phyloP scores from a whole-genome alignment of 2,113 vertebrate genomes.

The Paradisaea rubra region DNA sequence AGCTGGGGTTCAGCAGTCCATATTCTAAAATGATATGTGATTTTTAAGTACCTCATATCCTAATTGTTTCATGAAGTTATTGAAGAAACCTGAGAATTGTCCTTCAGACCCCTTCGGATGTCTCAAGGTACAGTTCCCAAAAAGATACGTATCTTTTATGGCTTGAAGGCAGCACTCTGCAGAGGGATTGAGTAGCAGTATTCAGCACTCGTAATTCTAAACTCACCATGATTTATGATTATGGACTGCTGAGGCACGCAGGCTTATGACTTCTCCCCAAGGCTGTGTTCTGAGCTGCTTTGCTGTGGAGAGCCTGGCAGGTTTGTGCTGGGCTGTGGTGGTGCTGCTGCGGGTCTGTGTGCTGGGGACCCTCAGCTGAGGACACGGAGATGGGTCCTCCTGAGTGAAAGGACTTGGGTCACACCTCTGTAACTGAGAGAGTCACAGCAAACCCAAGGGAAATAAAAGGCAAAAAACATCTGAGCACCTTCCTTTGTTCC shows the following conservation, averaged over 20 bases:
- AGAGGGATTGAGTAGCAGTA: background rate
- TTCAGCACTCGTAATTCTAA: background rate
- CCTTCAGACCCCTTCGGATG: background rate
- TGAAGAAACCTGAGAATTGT: background rate
- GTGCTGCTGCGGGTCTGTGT: fast-evolving
- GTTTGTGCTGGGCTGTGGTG: background rate
- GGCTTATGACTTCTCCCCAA: background rate
- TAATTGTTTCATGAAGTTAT: background rate
- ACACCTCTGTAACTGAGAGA: background rate
- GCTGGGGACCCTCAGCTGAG: background rate
- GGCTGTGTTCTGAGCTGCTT: background rate
- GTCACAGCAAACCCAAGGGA: background rate
- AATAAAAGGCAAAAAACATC: background rate
- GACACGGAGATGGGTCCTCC: background rate
- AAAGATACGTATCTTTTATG: background rate
- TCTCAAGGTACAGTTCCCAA: background rate
- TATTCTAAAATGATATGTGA: background rate
- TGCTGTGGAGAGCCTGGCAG: background rate
- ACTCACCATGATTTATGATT: background rate
- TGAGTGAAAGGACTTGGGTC: background rate
- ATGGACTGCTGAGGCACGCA: background rate
- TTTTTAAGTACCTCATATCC: background rate
- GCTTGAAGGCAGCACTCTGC: background rate
- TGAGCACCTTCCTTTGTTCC: background rate
- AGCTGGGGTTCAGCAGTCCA: background rate